Evolutionary conservation across 2,888 invertebrate species (phyloP).

Genomic region (Cheiracanthium punctorium): DNA sequence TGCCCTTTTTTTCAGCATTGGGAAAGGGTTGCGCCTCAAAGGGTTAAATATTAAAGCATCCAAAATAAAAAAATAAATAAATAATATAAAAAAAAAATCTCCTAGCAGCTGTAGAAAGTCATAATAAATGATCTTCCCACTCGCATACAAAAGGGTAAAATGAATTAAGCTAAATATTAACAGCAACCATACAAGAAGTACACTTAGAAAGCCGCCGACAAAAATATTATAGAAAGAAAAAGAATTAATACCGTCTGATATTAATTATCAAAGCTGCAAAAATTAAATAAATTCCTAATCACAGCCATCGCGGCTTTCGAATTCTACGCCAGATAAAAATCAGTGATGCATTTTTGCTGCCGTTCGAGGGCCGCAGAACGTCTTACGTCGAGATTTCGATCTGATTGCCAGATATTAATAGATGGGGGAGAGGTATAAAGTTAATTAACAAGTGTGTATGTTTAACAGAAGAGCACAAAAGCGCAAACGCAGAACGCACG

Average conservation of each 20-base stretch:
- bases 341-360: constrained; percentile 1
- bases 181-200: background rate
- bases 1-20: no score
- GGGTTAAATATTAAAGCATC: no score
- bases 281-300: constrained; percentile 10
- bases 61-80: no score
- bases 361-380: background rate
- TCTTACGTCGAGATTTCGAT: background rate
- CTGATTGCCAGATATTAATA: background rate
- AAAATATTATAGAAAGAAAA: background rate
- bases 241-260: background rate
- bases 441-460: constrained; percentile 3
- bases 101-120: no score
- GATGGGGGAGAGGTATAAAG: background rate
- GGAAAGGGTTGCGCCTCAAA: no score
- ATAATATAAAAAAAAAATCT: no score
- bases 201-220: background rate
- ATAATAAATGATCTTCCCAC: no score
- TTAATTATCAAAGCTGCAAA: background rate
- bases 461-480: background rate
- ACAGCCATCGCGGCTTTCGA: background rate
- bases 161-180: no score
- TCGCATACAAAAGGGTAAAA: no score
- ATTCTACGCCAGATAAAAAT: constrained; percentile 1
- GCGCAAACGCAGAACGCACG: background rate